Percentiles rank a stretch among this genome's conserved stretches.
These are phyloP conservation scores for Neomonachus schauinslandi DNA, from an alignment of 2,113 vertebrate genomes.

Conservation along the genomic window DNA sequence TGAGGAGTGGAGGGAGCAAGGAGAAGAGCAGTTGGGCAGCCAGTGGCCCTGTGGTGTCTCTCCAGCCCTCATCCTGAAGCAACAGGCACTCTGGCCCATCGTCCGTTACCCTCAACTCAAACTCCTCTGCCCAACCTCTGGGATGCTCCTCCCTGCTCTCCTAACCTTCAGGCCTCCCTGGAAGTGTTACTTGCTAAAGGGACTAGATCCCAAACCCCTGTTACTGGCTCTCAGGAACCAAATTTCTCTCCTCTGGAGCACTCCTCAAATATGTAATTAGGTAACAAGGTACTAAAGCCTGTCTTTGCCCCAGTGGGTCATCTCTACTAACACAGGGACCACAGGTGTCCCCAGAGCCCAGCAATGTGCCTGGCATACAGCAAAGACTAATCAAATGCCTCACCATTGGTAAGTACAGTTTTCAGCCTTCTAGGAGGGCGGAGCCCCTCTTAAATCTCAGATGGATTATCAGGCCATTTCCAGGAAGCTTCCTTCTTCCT, in stretches of 20 bases:
- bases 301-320: not conserved
- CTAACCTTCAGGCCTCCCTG: not conserved
- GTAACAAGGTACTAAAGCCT: not conserved
- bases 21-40: not conserved
- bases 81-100: not conserved
- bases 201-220: not conserved
- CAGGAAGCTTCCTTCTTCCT: not conserved
- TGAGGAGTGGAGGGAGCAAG: not conserved
- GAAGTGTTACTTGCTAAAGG: not conserved
- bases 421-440: not conserved
- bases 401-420: not conserved
- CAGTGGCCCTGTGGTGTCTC: not conserved
- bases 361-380: not conserved
- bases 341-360: not conserved
- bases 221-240: not conserved
- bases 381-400: not conserved
- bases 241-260: not conserved
- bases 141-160: not conserved
- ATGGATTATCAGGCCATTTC: not conserved
- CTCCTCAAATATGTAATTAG: not conserved
- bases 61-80: not conserved
- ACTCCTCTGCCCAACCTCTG: not conserved
- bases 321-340: not conserved
- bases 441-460: not conserved
- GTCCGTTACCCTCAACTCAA: not conserved